Conservation (phyloP, 2,888 invertebrate species). For the Arctia plantaginis region DNA sequence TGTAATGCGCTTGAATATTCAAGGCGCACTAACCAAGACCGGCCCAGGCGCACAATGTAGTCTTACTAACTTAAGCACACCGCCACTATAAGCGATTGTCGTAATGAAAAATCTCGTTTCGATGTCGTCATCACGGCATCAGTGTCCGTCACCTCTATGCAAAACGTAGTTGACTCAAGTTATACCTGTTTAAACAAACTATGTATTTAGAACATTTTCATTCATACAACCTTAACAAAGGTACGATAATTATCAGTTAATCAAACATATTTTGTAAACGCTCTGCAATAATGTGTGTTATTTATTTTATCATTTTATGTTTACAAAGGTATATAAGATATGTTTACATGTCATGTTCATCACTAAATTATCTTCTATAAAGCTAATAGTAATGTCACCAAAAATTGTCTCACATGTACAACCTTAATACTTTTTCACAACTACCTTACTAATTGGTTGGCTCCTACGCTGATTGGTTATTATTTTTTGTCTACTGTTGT, state of each 20-base stretch:
- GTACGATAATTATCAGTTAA: not conserved
- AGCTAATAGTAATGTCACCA: not conserved
- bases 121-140: slow-evolving; percentile 43
- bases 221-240: slow-evolving; percentile 3
- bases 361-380: not conserved
- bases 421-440: not conserved
- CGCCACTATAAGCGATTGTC: slow-evolving; percentile 21
- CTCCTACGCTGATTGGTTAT: not conserved
- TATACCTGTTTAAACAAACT: slow-evolving; percentile 6
- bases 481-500: not conserved
- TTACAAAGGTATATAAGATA: not conserved
- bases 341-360: not conserved
- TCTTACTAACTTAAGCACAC: slow-evolving; percentile 27
- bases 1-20: slow-evolving; percentile 43
- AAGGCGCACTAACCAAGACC: slow-evolving; percentile 47
- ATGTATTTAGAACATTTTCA: not conserved
- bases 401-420: not conserved
- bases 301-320: not conserved
- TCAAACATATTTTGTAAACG: not conserved
- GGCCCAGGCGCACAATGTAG: slow-evolving; percentile 36
- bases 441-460: not conserved
- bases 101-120: slow-evolving; percentile 36
- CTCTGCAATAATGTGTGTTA: not conserved
- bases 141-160: slow-evolving; percentile 5
- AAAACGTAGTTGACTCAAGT: not conserved